Evolutionary conservation across 2,113 vertebrate species (phyloP).

Genomic region (Eulemur macaco): DNA sequence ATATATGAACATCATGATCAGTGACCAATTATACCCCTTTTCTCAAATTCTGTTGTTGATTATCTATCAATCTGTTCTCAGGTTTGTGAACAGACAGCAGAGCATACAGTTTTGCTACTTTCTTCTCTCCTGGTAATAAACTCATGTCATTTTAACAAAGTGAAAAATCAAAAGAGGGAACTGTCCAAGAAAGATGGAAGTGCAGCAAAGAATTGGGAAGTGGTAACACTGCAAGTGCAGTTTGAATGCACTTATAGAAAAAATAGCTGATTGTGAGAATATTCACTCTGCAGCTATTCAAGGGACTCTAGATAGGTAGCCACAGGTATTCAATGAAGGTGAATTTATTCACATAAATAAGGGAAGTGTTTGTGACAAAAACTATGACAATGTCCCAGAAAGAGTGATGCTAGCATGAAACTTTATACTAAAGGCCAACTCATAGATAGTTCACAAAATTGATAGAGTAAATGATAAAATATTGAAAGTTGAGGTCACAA

Average conservation of each 20-base stretch:
- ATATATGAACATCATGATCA: background rate
- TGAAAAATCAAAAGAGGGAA: background rate
- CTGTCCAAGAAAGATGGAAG: background rate
- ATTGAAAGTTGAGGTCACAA: background rate
- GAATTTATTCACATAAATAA: background rate
- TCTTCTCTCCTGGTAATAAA: background rate
- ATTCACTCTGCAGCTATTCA: background rate
- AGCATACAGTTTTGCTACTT: background rate
- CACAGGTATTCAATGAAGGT: background rate
- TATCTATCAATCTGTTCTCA: background rate
- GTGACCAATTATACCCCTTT: background rate
- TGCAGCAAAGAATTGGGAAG: background rate
- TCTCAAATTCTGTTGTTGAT: background rate
- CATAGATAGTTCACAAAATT: background rate
- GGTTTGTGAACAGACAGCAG: background rate
- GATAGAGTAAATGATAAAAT: background rate
- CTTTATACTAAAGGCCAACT: background rate
- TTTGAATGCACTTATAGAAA: background rate
- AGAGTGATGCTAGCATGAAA: background rate
- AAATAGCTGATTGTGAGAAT: background rate
- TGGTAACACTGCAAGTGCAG: background rate
- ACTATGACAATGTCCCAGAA: background rate
- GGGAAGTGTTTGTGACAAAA: background rate
- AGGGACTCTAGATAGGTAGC: background rate
- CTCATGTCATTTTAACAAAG: background rate